These are phyloP conservation scores for Planiliza haematocheilus DNA, from an alignment of 2,113 vertebrate species.

Conservation along the genomic window DNA sequence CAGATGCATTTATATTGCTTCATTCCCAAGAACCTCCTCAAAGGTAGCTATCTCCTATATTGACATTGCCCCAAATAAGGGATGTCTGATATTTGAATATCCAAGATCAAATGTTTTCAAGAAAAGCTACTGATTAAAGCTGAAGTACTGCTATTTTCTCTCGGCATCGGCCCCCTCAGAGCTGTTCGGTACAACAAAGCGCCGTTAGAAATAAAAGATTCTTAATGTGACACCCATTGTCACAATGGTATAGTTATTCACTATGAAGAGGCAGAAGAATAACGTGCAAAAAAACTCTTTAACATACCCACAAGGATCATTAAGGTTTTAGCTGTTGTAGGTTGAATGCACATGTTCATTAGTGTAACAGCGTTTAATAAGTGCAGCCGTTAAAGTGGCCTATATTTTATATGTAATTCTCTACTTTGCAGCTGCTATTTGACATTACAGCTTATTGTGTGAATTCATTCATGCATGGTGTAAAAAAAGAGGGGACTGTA, in stretches of 20 bases:
- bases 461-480: not conserved
- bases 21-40: slow-evolving; percentile 54
- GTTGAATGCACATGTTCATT: slow-evolving; percentile 44
- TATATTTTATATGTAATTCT: slow-evolving; percentile 19
- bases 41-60: slow-evolving; percentile 56
- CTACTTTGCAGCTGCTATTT: slow-evolving; percentile 5
- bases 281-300: not conserved
- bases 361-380: slow-evolving; percentile 45
- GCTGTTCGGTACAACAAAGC: slow-evolving; percentile 12
- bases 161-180: slow-evolving; percentile 29
- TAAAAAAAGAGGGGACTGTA: not conserved
- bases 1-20: slow-evolving; percentile 78
- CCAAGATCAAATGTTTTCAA: slow-evolving; percentile 51
- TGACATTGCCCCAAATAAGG: slow-evolving; percentile 37
- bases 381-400: slow-evolving; percentile 22
- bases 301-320: slow-evolving; percentile 21
- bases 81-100: slow-evolving; percentile 52
- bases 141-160: slow-evolving; percentile 40
- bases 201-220: slow-evolving; percentile 44
- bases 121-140: slow-evolving; percentile 40
- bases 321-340: slow-evolving; percentile 39
- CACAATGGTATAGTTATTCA: slow-evolving; percentile 46
- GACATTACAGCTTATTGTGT: slow-evolving; percentile 13
- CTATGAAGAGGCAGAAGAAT: slow-evolving; percentile 31
- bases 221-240: slow-evolving; percentile 36